A percentile compares a stretch with the other conserved stretches of the same genome.
phyloP scores from a whole-genome alignment of 2,113 vertebrate genomes.

The Xerus inauris region DNA sequence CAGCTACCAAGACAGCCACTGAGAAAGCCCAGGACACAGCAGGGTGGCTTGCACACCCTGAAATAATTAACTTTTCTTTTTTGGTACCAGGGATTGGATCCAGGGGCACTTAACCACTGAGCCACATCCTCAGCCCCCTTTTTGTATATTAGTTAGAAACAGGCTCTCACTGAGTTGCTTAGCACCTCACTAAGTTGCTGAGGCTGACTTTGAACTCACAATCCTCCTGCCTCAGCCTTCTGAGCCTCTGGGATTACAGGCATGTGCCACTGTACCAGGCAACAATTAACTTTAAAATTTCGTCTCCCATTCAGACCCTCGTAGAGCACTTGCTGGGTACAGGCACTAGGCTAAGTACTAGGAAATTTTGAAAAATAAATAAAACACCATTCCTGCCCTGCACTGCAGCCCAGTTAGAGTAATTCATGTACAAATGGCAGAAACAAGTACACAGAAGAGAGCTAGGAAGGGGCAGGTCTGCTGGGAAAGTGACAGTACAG shows the following conservation, averaged over 20 bases:
- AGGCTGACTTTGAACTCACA: too few species aligned
- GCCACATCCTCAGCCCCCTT: too few species aligned
- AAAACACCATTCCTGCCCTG: background rate
- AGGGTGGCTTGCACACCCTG: background rate
- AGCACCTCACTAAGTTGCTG: too few species aligned
- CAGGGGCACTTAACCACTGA: too few species aligned
- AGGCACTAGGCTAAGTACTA: background rate
- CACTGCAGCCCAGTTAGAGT: background rate
- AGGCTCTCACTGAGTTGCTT: too few species aligned
- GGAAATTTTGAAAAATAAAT: background rate
- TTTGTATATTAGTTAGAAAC: too few species aligned
- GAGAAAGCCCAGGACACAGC: background rate
- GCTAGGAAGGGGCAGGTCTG: background rate
- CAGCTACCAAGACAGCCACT: background rate
- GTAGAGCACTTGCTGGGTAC: background rate
- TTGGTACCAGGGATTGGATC: too few species aligned
- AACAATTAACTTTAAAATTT: background rate
- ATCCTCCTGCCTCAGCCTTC: too few species aligned
- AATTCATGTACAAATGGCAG: background rate
- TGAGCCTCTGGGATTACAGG: too few species aligned
- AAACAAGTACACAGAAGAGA: background rate
- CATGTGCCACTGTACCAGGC: too few species aligned
- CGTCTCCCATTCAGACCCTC: background rate
- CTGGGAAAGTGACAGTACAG: background rate
- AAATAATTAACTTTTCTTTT: background rate